Evolutionary conservation across 2,888 invertebrate genomes (phyloP).

Genomic region (Lasioglossum morio): DNA sequence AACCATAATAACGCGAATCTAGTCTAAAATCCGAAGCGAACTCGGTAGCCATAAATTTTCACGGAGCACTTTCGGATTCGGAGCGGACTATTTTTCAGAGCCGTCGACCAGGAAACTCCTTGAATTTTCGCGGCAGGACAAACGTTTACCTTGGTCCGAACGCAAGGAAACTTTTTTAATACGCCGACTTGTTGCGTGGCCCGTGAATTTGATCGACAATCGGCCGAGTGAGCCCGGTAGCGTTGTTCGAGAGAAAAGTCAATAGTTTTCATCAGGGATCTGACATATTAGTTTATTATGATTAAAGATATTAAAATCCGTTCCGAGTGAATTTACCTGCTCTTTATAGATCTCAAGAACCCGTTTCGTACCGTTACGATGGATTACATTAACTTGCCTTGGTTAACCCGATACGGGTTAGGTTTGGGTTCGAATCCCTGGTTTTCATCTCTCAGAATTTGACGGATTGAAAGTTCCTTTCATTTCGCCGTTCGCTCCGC

Average conservation of each 20-base stretch:
- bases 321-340: no score
- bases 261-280: constrained; percentile 44
- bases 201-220: constrained; percentile 26
- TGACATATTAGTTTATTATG: no score
- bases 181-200: constrained; percentile 13
- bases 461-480: constrained; percentile 55
- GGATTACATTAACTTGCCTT: no score
- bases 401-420: no score
- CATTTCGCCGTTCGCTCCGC: constrained; percentile 29
- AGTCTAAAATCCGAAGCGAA: neutral
- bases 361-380: no score
- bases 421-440: no score
- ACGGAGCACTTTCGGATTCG: neutral
- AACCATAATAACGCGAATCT: neutral
- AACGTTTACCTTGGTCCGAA: neutral
- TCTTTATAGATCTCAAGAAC: no score
- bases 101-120: neutral
- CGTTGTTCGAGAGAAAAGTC: neutral
- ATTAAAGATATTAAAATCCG: no score
- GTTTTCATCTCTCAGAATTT: constrained; percentile 42
- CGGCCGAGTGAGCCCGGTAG: neutral
- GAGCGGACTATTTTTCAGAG: neutral
- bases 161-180: constrained; percentile 52
- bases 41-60: neutral
- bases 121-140: neutral